A percentile compares a stretch with the other conserved stretches of the same genome.
Evolutionary conservation across 2,113 vertebrate species (phyloP).

Genomic region (Phyllostomus discolor): DNA sequence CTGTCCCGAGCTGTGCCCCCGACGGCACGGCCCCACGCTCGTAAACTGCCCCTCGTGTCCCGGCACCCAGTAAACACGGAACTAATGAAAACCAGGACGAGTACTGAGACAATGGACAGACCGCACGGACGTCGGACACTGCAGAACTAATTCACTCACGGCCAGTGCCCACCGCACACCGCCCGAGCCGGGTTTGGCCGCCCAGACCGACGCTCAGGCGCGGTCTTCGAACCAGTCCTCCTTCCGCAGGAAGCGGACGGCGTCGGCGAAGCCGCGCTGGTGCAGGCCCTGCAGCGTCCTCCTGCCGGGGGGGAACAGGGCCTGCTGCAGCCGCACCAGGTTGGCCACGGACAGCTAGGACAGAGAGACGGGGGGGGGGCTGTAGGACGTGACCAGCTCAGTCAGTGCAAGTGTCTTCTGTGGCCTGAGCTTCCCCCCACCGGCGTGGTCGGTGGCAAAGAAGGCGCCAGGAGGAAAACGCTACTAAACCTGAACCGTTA

Average conservation of each 20-base stretch:
- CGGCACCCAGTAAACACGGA: not conserved
- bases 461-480: not conserved
- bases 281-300: conserved; percentile 79
- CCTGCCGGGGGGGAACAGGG: conserved; percentile 87
- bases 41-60: not conserved
- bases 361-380: not conserved
- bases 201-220: accelerated
- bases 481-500: too few species aligned
- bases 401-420: accelerated
- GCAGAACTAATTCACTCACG: too few species aligned
- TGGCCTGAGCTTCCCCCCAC: accelerated
- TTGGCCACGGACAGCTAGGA: conserved; percentile 88
- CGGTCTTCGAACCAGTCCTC: conserved; percentile 84
- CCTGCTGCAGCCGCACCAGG: conserved; percentile 83
- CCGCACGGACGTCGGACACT: not conserved
- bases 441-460: not conserved
- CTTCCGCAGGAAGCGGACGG: conserved; percentile 84
- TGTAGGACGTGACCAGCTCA: accelerated
- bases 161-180: too few species aligned
- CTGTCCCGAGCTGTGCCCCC: not conserved
- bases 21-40: accelerated
- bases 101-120: too few species aligned
- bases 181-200: accelerated
- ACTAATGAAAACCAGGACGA: not conserved
- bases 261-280: conserved; percentile 84